Conservation (phyloP, 1,140 invertebrate genomes). For the Gryllus bimaculatus region DNA sequence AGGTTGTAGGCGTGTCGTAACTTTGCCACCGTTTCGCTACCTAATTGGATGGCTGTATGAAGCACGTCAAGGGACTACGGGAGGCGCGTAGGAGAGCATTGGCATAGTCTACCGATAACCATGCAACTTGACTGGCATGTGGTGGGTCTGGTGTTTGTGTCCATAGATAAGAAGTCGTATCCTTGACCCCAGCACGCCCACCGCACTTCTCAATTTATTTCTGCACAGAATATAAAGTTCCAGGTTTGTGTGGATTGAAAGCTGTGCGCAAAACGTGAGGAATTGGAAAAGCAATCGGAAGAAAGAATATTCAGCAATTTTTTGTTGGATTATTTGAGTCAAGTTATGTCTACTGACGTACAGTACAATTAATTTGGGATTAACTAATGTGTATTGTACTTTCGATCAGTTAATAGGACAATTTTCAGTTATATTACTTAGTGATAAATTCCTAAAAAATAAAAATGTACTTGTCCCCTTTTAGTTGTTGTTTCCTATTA, state of each 20-base stretch:
- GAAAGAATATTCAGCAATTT: too few species aligned
- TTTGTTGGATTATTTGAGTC: too few species aligned
- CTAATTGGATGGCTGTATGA: background rate
- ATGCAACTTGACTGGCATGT: background rate
- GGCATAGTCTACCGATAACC: background rate
- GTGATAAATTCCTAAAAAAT: too few species aligned
- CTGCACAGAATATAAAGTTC: background rate
- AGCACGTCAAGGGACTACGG: background rate
- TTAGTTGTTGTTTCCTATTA: too few species aligned
- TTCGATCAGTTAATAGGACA: too few species aligned
- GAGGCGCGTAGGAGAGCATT: background rate
- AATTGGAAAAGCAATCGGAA: too few species aligned
- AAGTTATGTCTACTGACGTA: too few species aligned
- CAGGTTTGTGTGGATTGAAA: background rate
- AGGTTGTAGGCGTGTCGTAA: slow-evolving; percentile 3
- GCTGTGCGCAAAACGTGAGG: too few species aligned
- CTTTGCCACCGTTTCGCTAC: background rate
- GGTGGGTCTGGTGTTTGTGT: background rate
- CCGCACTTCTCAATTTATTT: background rate
- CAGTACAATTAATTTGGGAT: too few species aligned
- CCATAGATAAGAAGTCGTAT: background rate
- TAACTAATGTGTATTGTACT: too few species aligned
- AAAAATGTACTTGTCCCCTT: too few species aligned
- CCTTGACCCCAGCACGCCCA: background rate
- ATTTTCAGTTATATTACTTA: too few species aligned